Evolutionary conservation across 2,113 vertebrate genomes (phyloP), one percentile per base, ranked within the genome.

Genomic region (Lagenorhynchus albirostris): DNA sequence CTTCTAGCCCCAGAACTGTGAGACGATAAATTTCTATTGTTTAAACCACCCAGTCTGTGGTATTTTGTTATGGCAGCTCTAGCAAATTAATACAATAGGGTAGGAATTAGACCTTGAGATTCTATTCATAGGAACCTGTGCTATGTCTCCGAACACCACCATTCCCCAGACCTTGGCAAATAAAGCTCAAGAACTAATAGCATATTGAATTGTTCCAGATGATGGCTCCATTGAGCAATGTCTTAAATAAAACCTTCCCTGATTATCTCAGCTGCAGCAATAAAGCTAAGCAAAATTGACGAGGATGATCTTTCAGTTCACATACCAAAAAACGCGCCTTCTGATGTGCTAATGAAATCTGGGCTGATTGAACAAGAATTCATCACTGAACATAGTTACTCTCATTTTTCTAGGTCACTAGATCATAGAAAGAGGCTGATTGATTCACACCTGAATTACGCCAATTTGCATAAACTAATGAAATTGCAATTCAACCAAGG

Each of bases 391-490:
- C 2, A 63, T 31, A 90, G 86, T 26, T 70, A 11, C 63, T 95
- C 20, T 68, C 2, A 1, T 25, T 97, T 96, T 93, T 68, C 65
- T 91, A 92, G 80, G 81, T 74, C 58, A 41, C 44, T 68, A 41
- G 96, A 70, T 94, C 88, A 83, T 8, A 83, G 68, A 50, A 63
- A 92, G 20, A 71, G 1, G 23, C 14, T 79, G 53, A 20, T 2
- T 82, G 65, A 65, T 86, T 97, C 85, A 83, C 20, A 74, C 38
- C 44, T 88, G 1, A 92, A 87, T 74, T 58, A 88, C 31, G 36
- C n/a, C 33, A 77, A 89, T 96, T 84, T 94, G 18, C 26, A 60
- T 68, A 80, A 47, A 38, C 8, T 44, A 92, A 97, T 94, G 53
- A 86, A 79, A 67, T 53, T 88, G 13, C 53, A 91, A n/a, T 5